phyloP scores from a whole-genome alignment of 2,113 vertebrate genomes.

The Microtus pennsylvanicus region DNA sequence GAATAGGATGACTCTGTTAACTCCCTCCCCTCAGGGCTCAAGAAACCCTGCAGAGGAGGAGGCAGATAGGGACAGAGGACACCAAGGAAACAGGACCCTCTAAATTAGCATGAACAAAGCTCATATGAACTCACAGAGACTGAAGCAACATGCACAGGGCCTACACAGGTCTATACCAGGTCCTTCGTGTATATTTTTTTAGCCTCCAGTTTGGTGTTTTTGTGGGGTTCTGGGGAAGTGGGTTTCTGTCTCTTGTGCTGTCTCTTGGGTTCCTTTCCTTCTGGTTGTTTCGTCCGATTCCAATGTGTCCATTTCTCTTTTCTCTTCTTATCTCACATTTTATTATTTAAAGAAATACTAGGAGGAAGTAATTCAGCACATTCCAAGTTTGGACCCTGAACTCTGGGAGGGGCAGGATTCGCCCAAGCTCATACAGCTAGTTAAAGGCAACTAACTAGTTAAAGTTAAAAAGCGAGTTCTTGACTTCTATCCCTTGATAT shows the following conservation, averaged over 20 bases:
- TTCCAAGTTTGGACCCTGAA: slow-evolving; percentile 37
- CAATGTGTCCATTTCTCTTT: neutral
- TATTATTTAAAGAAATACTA: neutral
- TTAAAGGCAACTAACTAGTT: neutral
- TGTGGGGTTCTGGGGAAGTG: neutral
- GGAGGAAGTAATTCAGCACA: slow-evolving; percentile 36
- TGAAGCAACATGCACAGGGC: too few species aligned
- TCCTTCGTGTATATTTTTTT: neutral
- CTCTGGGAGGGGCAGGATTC: slow-evolving; percentile 17
- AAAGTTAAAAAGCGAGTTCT: neutral
- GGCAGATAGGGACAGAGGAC: neutral
- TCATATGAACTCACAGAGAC: neutral
- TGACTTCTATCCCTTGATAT: neutral
- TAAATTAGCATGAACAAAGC: neutral
- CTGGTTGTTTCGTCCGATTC: neutral
- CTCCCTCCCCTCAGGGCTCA: neutral
- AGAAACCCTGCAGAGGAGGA: neutral
- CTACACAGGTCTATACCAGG: neutral
- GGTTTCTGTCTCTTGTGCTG: neutral
- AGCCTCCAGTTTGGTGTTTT: neutral
- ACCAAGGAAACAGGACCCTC: neutral
- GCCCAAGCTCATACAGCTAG: neutral
- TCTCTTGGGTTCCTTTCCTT: neutral
- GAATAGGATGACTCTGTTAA: too few species aligned
- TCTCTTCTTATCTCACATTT: neutral